Conservation (phyloP, 2,113 vertebrate species). For the Spilogale gracilis region DNA sequence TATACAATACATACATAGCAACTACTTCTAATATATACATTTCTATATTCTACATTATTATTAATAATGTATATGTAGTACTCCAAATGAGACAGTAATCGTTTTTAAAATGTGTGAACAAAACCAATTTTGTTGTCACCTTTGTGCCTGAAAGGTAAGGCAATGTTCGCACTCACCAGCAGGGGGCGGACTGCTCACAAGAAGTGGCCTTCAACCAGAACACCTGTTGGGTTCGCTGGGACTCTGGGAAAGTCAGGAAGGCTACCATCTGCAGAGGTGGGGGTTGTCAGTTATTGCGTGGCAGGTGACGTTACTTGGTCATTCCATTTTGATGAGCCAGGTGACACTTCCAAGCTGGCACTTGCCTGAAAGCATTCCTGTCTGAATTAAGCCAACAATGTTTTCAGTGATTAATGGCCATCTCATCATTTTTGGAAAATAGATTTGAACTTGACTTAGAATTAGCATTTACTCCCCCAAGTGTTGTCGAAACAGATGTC, state of each 20-base stretch:
- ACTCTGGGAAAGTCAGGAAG: background rate
- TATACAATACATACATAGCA: background rate
- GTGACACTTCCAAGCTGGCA: background rate
- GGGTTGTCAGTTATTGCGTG: background rate
- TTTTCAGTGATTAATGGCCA: background rate
- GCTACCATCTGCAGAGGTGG: background rate
- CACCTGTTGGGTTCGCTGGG: accelerated
- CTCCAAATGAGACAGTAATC: background rate
- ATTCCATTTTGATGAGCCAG: background rate
- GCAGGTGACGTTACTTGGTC: background rate
- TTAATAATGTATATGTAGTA: background rate
- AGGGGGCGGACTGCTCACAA: constrained; percentile 65
- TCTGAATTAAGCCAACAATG: background rate
- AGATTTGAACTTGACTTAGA: background rate
- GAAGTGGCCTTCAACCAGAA: accelerated
- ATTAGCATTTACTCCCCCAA: background rate
- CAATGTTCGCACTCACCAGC: background rate
- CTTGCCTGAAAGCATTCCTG: background rate
- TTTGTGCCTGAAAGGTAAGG: background rate
- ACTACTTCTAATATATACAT: background rate
- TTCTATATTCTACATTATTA: background rate
- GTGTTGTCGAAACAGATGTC: background rate
- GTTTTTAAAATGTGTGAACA: background rate
- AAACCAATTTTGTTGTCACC: no score
- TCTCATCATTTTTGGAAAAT: background rate